A percentile compares a stretch with the other conserved stretches of the same genome.
These are phyloP conservation scores for Melangyna quadrimaculata DNA, from an alignment of 2,888 invertebrate species.

Conservation along the genomic window DNA sequence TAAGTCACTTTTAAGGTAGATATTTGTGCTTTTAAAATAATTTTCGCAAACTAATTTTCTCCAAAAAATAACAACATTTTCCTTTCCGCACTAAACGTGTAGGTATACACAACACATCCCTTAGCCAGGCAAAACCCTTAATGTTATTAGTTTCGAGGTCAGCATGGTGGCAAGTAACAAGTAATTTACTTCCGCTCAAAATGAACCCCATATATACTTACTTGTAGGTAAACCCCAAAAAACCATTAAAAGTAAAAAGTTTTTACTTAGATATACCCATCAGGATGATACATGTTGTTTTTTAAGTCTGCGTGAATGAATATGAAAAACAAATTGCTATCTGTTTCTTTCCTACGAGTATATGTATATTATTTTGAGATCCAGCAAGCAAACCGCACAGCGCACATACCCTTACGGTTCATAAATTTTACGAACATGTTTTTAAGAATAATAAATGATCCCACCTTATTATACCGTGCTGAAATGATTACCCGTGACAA, in stretches of 20 bases:
- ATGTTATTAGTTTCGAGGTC: slow-evolving; percentile 14
- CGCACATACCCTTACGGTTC: slow-evolving; percentile 7
- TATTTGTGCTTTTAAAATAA: not conserved
- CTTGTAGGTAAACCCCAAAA: too few relatives aligned
- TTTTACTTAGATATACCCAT: slow-evolving; percentile 3
- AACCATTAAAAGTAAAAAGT: slow-evolving; percentile 11
- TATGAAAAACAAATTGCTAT: slow-evolving; percentile 24
- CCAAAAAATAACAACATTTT: not conserved
- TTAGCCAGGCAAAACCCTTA: not conserved
- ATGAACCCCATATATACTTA: not conserved
- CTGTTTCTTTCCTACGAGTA: slow-evolving; percentile 1
- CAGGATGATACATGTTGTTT: slow-evolving; percentile 7
- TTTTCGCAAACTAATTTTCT: not conserved
- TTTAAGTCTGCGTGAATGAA: slow-evolving; percentile 24
- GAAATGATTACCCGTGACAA: slow-evolving; percentile 59
- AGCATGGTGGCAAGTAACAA: slow-evolving; percentile 6
- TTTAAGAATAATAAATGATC: slow-evolving; percentile 48
- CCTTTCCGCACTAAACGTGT: not conserved
- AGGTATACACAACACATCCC: too few relatives aligned
- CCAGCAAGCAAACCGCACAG: not conserved
- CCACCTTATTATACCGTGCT: slow-evolving; percentile 36
- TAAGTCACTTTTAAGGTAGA: not conserved
- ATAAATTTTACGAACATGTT: slow-evolving; percentile 36
- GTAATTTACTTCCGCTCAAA: slow-evolving; percentile 6
- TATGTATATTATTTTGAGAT: not conserved